Evolutionary conservation across 2,113 vertebrate genomes (phyloP).

Genomic region (Pantherophis guttatus): DNA sequence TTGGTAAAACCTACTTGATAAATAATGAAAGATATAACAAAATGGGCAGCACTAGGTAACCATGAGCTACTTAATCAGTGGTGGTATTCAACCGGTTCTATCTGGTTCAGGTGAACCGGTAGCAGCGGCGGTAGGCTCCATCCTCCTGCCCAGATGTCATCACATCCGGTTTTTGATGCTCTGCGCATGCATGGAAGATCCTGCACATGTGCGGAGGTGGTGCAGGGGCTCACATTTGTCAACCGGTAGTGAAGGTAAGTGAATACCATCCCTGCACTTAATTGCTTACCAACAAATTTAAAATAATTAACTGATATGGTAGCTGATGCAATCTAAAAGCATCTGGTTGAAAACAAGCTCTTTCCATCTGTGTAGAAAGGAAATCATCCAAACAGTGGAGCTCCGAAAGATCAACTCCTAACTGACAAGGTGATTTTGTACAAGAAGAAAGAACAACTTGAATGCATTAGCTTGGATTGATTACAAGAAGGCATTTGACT

Average conservation of each 20-base stretch:
- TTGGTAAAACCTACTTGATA: background rate
- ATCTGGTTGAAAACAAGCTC: background rate
- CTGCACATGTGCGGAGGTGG: no score
- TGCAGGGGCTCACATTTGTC: no score
- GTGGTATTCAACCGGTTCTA: no score
- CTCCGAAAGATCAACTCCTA: background rate
- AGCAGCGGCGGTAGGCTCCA: no score
- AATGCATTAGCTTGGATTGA: background rate
- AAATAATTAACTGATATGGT: background rate
- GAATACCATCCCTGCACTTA: background rate
- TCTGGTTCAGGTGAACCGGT: no score
- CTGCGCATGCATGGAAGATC: no score
- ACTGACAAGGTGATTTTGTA: background rate
- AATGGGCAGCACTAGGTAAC: background rate
- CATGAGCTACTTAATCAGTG: background rate
- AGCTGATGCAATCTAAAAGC: background rate
- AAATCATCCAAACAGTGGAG: background rate
- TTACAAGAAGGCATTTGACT: background rate
- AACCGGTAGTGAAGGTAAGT: no score
- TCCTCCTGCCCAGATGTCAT: no score
- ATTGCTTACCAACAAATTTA: background rate
- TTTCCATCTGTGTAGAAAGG: background rate
- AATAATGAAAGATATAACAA: background rate
- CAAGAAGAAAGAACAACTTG: background rate
- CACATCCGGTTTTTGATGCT: no score